A percentile compares a stretch with the other conserved stretches of the same genome.
These are phyloP conservation scores for Drosophila longiperda DNA, from an alignment of 2,888 invertebrate genomes.

Conservation along the genomic window DNA sequence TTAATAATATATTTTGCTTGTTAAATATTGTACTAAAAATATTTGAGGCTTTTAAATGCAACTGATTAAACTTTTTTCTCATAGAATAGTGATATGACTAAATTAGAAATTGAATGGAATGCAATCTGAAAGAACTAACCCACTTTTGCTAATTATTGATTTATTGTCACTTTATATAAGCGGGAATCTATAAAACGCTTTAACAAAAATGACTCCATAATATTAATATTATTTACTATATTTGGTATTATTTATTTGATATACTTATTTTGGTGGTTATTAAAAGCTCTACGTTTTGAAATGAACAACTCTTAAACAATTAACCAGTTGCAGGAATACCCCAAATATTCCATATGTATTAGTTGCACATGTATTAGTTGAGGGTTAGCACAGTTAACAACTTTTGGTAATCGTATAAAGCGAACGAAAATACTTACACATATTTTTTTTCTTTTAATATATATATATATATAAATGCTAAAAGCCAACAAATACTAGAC, in stretches of 20 bases:
- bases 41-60: conserved; percentile 2
- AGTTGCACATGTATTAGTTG: conserved; percentile 12
- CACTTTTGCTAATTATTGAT: neutral
- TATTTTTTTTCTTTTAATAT: conserved; percentile 7
- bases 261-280: neutral
- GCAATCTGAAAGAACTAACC: neutral
- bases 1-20: neutral
- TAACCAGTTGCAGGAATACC: conserved; percentile 20
- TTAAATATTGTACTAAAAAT: neutral
- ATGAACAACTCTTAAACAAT: neutral
- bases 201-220: neutral
- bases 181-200: neutral
- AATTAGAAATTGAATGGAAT: neutral
- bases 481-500: conserved; percentile 32
- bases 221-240: neutral
- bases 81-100: neutral
- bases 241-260: neutral
- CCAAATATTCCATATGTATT: conserved; percentile 20
- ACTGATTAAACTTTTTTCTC: neutral
- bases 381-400: conserved; percentile 31
- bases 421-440: conserved; percentile 50
- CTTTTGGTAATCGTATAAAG: conserved; percentile 22
- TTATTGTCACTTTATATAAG: neutral
- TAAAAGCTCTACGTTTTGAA: neutral
- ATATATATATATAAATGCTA: conserved; percentile 24